Evolutionary conservation across 2,797 vertebrate genomes (phyloP).

Genomic region (Fringilla coelebs): DNA sequence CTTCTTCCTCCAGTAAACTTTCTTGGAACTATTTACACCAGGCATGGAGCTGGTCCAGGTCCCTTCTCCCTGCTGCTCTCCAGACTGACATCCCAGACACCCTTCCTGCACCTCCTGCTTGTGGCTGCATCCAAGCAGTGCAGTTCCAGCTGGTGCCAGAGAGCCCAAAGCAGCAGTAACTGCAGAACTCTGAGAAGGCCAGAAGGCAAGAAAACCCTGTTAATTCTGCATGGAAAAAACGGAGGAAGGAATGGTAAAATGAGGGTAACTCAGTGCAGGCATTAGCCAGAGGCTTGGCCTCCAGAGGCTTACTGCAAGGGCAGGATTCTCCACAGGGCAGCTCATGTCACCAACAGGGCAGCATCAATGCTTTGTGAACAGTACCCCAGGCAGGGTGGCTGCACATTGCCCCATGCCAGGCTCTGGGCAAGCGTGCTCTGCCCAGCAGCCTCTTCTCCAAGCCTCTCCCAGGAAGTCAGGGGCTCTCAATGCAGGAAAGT

Average conservation of each 20-base stretch:
- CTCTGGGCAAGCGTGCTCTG: background rate
- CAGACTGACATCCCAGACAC: background rate
- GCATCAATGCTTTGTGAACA: background rate
- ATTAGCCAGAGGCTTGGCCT: background rate
- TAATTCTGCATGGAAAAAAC: background rate
- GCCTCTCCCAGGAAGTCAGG: background rate
- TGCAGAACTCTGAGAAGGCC: background rate
- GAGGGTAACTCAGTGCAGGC: background rate
- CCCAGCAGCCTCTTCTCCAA: background rate
- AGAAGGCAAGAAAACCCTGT: background rate
- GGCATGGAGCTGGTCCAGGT: background rate
- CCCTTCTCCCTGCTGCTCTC: background rate
- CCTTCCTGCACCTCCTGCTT: background rate
- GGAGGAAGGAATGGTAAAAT: background rate
- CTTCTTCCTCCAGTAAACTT: background rate
- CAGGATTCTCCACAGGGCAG: background rate
- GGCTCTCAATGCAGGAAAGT: constrained; percentile 78
- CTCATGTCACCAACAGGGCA: rapidly evolving
- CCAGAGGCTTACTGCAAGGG: background rate
- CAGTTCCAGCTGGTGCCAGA: background rate
- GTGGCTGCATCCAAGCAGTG: background rate
- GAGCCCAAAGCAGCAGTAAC: background rate
- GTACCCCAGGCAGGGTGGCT: background rate
- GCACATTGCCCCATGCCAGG: rapidly evolving
- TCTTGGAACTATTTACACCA: background rate